Percentiles rank a stretch among this genome's conserved stretches.
Conservation (phyloP, 2,113 vertebrate genomes). For the Corvus moneduloides region DNA sequence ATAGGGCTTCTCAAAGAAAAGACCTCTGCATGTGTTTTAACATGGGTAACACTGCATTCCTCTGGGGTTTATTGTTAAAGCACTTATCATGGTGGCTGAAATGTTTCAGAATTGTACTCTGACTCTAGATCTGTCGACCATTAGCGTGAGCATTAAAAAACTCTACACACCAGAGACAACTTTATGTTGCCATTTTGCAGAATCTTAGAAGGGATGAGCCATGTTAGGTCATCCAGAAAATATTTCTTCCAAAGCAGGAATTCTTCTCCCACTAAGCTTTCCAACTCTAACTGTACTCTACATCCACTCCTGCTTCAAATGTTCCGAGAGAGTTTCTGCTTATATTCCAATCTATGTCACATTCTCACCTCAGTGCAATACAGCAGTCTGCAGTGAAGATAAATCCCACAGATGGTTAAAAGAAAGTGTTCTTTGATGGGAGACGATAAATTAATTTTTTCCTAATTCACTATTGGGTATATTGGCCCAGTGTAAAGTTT, state of each 20-base stretch:
- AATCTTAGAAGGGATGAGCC: not conserved
- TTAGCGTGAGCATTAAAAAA: not conserved
- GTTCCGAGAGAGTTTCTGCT: not conserved
- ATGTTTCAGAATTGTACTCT: not conserved
- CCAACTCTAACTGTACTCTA: not conserved
- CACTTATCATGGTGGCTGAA: not conserved
- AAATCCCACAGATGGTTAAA: not conserved
- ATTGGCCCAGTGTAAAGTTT: not conserved
- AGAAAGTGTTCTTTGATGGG: not conserved
- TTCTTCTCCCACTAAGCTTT: not conserved
- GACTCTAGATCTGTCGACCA: not conserved
- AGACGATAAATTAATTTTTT: not conserved
- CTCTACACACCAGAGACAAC: not conserved
- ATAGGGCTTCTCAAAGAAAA: not conserved
- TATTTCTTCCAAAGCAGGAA: not conserved
- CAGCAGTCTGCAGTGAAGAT: not conserved
- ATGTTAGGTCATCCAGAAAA: not conserved
- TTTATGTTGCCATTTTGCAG: not conserved
- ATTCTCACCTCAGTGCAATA: not conserved
- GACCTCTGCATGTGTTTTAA: not conserved
- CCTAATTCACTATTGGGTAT: not conserved
- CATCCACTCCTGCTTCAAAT: not conserved
- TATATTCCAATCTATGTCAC: not conserved
- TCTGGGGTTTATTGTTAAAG: not conserved
- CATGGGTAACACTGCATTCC: not conserved